These are phyloP conservation scores for Epirrhoe alternata DNA, from an alignment of 2,888 invertebrate species.

Conservation along the genomic window DNA sequence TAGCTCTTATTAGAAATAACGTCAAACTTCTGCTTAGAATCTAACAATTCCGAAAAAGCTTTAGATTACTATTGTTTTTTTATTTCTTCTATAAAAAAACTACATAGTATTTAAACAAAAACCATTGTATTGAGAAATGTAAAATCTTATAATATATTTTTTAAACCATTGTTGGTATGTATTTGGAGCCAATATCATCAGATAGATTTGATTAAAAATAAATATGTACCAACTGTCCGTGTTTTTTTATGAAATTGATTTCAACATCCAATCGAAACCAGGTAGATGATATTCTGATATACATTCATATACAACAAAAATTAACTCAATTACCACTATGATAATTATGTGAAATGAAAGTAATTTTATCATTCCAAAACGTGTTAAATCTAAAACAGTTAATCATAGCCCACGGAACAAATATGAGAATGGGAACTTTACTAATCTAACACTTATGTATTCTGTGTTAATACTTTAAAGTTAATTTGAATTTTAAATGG, in stretches of 20 bases:
- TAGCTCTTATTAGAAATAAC: not conserved
- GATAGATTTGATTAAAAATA: too few relatives aligned
- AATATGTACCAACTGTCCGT: too few relatives aligned
- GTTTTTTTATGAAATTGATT: too few relatives aligned
- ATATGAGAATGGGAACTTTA: constrained; percentile 23
- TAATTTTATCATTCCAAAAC: constrained; percentile 23
- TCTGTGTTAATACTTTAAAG: constrained; percentile 10
- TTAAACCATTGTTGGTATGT: too few relatives aligned
- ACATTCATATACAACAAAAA: not conserved
- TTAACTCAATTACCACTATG: not conserved
- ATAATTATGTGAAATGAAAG: constrained; percentile 17
- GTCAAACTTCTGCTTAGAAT: not conserved
- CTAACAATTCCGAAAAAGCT: not conserved
- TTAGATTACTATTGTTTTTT: not conserved
- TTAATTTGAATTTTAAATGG: constrained; percentile 38
- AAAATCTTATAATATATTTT: too few relatives aligned
- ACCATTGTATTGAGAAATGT: too few relatives aligned
- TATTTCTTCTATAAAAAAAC: not conserved
- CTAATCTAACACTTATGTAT: constrained; percentile 2
- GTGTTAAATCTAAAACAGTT: constrained; percentile 22
- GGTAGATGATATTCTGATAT: too few relatives aligned
- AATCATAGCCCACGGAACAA: constrained; percentile 14
- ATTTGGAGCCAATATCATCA: too few relatives aligned
- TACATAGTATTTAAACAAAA: too few relatives aligned
- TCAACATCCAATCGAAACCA: too few relatives aligned